Evolutionary conservation across 2,113 vertebrate genomes (phyloP), one percentile per base, ranked within the genome.

Genomic region (Hyperoodon ampullatus): DNA sequence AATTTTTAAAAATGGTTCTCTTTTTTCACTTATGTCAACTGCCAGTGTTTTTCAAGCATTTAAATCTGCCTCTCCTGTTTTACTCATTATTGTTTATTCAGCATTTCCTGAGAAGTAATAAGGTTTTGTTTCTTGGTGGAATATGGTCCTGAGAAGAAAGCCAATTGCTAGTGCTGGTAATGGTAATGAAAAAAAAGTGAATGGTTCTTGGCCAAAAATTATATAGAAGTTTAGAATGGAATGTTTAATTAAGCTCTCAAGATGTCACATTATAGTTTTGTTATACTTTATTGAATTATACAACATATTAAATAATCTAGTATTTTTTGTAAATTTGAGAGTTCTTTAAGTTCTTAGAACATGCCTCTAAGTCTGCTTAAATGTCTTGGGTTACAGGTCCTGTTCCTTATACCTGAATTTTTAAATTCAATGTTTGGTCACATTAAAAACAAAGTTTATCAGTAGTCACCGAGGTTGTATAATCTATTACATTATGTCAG

Each of bases 361-460:
- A 61, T 68, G 24, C n/a, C 15, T 30, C 11, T 71, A 80, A 78
- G 28, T 65, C 42, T 77, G 3, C 70, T 84, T 61, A 77, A 90
- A 60, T 87, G 19, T 68, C 14, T 75, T 93, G 15, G 14, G 26
- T 53, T 85, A 21, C n/a, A 86, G 18, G 42, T 86, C 30, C 50
- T 71, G 5, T 42, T 82, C 19, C 28, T 88, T 93, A 44, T 19
- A 89, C 90, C 47, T 96, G 26, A 58, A 84, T 10, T 94, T 30
- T 81, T 65, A 89, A 91, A 12, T 70, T 90, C 39, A 24, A 1
- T 97, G 65, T 93, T 18, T 1, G 55, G 47, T 71, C 50, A 82
- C 44, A 77, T 97, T 68, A 8, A 94, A 88, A 88, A 65, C 50
- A 89, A 47, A 50, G 81, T 96, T 95, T 87, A 6, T 66, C 24